Conservation (phyloP, 2,888 invertebrate genomes). For the Chelonus formosanus region DNA sequence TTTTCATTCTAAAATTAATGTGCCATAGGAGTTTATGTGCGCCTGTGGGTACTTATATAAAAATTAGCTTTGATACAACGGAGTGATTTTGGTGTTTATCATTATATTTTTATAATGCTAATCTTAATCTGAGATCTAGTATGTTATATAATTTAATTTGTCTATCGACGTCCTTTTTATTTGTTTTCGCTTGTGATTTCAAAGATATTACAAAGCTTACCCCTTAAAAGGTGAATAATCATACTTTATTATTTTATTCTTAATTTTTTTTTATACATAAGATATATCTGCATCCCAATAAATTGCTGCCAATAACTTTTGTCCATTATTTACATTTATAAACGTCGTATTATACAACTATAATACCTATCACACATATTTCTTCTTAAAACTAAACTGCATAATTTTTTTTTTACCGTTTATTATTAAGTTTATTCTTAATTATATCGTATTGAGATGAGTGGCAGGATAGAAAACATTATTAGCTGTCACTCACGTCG, state of each 20-base stretch:
- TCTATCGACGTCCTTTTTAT: conserved; percentile 52
- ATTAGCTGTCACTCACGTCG: conserved; percentile 6
- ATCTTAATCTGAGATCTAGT: conserved; percentile 63
- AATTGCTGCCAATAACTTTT: conserved; percentile 56
- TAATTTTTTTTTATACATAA: conserved; percentile 47
- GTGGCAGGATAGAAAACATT: conserved; percentile 5
- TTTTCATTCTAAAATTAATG: conserved; percentile 47
- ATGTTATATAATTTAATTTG: conserved; percentile 55
- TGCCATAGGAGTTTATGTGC: conserved; percentile 63
- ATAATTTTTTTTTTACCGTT: conserved; percentile 25
- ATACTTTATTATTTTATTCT: conserved; percentile 40
- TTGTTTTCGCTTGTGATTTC: no score
- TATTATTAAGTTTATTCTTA: conserved; percentile 35
- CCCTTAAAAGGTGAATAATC: conserved; percentile 54
- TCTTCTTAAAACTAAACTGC: conserved; percentile 32
- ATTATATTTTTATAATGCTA: conserved; percentile 37
- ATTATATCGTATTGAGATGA: conserved; percentile 2
- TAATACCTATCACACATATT: conserved; percentile 51
- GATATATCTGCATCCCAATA: conserved; percentile 48
- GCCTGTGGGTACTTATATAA: conserved; percentile 62
- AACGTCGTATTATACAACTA: conserved; percentile 59
- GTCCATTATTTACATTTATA: conserved; percentile 60
- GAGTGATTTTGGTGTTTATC: conserved; percentile 61
- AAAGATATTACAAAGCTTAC: conserved; percentile 60
- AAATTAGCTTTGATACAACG: conserved; percentile 61